phyloP scores from a whole-genome alignment of 2,888 invertebrate genomes.

The Cosmia trapezina region DNA sequence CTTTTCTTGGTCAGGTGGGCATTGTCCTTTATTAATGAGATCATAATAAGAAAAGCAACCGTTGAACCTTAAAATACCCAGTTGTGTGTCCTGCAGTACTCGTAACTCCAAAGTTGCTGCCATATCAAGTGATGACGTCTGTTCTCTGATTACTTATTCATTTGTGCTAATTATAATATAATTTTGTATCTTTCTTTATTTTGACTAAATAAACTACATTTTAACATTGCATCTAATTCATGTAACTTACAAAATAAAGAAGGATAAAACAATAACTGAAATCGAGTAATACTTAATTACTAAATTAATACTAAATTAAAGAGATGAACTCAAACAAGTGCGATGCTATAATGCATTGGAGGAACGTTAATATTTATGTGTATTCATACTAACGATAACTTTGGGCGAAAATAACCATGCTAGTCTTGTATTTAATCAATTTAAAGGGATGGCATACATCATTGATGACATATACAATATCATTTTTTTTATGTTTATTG shows the following conservation, averaged over 20 bases:
- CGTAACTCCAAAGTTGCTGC: slow-evolving; percentile 88
- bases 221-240: not conserved
- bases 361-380: not conserved
- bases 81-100: slow-evolving; percentile 88
- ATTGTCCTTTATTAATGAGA: slow-evolving; percentile 66
- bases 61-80: slow-evolving; percentile 83
- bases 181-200: not conserved
- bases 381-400: not conserved
- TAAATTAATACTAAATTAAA: not conserved
- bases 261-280: not conserved
- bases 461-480: not conserved
- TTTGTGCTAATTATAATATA: slow-evolving; percentile 4
- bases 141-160: slow-evolving; percentile 41
- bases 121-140: slow-evolving; percentile 78
- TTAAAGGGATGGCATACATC: slow-evolving; percentile 1
- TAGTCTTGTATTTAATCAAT: not conserved
- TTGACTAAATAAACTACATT: slow-evolving; percentile 4
- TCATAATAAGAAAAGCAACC: slow-evolving; percentile 88
- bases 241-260: not conserved
- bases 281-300: slow-evolving; percentile 1
- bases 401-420: not conserved
- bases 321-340: slow-evolving; percentile 2
- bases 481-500: not conserved
- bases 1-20: slow-evolving; percentile 37
- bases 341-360: not conserved